Percentiles rank a stretch among this genome's conserved stretches.
These are phyloP conservation scores for Homarus americanus DNA, from an alignment of 1,140 invertebrate species.

Conservation along the genomic window DNA sequence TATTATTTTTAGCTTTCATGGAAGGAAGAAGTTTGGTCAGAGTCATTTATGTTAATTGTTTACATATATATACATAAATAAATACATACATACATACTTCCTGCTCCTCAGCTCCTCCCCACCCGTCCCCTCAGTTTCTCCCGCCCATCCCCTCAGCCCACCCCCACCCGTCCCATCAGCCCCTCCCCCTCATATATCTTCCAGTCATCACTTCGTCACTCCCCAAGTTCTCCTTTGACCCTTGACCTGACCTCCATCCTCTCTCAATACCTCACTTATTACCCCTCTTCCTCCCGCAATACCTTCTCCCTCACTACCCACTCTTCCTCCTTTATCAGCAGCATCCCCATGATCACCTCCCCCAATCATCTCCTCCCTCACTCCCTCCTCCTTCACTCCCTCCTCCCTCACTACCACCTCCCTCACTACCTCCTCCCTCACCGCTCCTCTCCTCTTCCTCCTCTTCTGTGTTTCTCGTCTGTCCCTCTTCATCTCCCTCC, in stretches of 20 bases:
- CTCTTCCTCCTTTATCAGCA: not conserved
- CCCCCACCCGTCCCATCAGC: no score
- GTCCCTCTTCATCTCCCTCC: not conserved
- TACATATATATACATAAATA: not conserved
- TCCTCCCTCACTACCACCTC: not conserved
- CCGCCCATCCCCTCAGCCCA: no score
- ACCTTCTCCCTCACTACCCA: not conserved
- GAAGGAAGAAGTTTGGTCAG: not conserved
- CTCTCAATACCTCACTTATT: not conserved
- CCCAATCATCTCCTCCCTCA: not conserved
- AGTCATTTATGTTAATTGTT: not conserved
- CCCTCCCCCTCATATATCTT: no score
- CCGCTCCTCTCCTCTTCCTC: not conserved
- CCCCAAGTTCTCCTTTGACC: not conserved
- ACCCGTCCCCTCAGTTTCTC: no score
- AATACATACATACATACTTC: not conserved
- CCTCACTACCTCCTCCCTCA: not conserved
- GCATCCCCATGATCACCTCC: not conserved
- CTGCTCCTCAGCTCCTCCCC: not conserved
- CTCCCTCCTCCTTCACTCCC: not conserved
- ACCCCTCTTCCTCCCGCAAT: not conserved
- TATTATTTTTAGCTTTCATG: no score
- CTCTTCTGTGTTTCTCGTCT: no score
- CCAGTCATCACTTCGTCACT: no score
- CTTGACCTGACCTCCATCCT: not conserved